Evolutionary conservation across 2,888 invertebrate species (phyloP), one percentile per base, ranked within the genome.

Genomic region (Erebia ligea): DNA sequence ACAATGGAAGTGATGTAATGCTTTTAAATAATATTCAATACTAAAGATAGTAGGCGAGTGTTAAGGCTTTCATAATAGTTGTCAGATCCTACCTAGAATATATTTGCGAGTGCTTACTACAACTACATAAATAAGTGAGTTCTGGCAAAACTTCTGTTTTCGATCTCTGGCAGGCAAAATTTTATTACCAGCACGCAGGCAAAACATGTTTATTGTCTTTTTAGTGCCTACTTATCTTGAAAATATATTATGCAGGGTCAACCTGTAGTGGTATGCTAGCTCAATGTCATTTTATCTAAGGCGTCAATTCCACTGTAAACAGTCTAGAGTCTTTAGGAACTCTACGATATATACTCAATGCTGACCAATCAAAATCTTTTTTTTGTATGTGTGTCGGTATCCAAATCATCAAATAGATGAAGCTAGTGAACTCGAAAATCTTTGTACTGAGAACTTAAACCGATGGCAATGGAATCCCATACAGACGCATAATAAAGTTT

Each of bases 1-100:
- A 34, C 13, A 21, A 62, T 19, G 48, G 62, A 21, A 25, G 13
- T 8, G 15, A 62, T 17, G 59, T 48, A 62, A 62, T 62, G 62
- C 62, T 62, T 48, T 62, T n/a, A 48, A 62, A 62, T 48, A 62
- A 48, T 48, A 62, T 62, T 62, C 45, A 62, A 15, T 62, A 62
- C 45, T 62, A 62, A 45, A 45, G 9, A 58, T 58, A 19, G 61
- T n/a, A 62, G 21, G 48, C 62, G 62, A 48, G 45, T 10, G 15
- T 48, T 48, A 48, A 15, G 15, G 21, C 45, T 21, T 45, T 17
- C 0, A 13, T 48, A 34, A 40, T 21, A 57, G 3, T 54, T 10
- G 10, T 54, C 19, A 42, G 13, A 19, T 42, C 61, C 19, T 58
- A 34, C 34, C n/a, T 34, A 25, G 9, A n/a, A 2, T n/a, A 25